phyloP scores from a whole-genome alignment of 2,888 invertebrate genomes.

The Chaitophorus viminalis region DNA sequence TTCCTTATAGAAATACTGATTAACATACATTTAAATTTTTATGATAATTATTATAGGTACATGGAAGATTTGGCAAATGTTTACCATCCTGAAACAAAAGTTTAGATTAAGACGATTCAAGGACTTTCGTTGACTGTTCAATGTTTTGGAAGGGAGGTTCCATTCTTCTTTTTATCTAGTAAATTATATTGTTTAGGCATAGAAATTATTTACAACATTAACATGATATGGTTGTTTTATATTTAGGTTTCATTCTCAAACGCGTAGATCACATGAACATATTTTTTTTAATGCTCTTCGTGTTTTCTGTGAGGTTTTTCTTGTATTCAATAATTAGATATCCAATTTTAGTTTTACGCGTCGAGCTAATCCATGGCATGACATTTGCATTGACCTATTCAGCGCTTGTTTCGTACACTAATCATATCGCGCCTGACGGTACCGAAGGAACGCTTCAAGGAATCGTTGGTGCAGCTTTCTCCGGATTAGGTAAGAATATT shows the following conservation, averaged over 20 bases:
- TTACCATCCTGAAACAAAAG: slow-evolving; percentile 67
- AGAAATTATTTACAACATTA: not conserved
- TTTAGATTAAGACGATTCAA: slow-evolving; percentile 78
- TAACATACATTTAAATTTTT: too few species aligned
- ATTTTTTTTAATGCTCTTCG: slow-evolving; percentile 83
- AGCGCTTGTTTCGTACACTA: slow-evolving; percentile 90
- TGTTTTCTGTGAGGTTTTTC: slow-evolving; percentile 82
- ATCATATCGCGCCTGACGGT: slow-evolving; percentile 82
- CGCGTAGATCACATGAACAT: slow-evolving; percentile 83
- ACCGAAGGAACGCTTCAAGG: slow-evolving; percentile 90
- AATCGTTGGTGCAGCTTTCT: slow-evolving; percentile 88
- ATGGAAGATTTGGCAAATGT: slow-evolving; percentile 74
- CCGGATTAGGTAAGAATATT: slow-evolving; percentile 89
- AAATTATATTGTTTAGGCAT: not conserved
- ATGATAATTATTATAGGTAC: slow-evolving; percentile 12
- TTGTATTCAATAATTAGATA: slow-evolving; percentile 82
- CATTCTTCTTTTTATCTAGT: slow-evolving; percentile 83
- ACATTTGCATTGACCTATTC: slow-evolving; percentile 90
- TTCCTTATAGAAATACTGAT: too few species aligned
- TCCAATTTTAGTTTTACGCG: slow-evolving; percentile 85
- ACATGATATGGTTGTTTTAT: not conserved
- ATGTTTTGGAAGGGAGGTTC: slow-evolving; percentile 85
- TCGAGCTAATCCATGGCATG: slow-evolving; percentile 87
- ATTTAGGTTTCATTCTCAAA: slow-evolving; percentile 75
- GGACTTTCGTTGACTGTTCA: slow-evolving; percentile 82